Percentiles rank a stretch among this genome's conserved stretches.
phyloP scores from a whole-genome alignment of 2,797 vertebrate genomes.

The Numenius phaeopus region DNA sequence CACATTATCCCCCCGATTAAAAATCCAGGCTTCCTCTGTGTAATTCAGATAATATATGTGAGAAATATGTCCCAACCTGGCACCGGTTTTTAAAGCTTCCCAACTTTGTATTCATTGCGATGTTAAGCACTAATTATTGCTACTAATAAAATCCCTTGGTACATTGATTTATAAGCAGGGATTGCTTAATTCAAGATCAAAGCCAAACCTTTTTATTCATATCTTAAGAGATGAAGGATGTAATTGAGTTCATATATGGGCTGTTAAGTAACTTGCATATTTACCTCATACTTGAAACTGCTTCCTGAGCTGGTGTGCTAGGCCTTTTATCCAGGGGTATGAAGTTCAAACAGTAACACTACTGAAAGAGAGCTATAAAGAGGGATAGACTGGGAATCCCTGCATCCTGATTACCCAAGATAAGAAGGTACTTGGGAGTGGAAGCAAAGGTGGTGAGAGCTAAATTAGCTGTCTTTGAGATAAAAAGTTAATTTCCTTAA shows the following conservation, averaged over 20 bases:
- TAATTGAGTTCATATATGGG: slow-evolving; percentile 68
- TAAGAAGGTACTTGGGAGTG: slow-evolving; percentile 69
- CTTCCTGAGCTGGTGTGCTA: slow-evolving; percentile 56
- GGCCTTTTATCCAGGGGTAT: slow-evolving; percentile 45
- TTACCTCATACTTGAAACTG: slow-evolving; percentile 58
- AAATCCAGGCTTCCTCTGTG: not conserved
- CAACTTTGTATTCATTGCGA: slow-evolving; percentile 20
- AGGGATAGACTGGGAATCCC: slow-evolving; percentile 47
- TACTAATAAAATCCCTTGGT: slow-evolving; percentile 63
- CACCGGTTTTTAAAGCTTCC: slow-evolving; percentile 23
- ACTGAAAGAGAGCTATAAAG: slow-evolving; percentile 60
- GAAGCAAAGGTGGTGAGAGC: slow-evolving; percentile 55
- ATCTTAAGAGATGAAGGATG: slow-evolving; percentile 71
- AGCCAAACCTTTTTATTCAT: slow-evolving; percentile 69
- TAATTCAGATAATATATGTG: slow-evolving; percentile 35
- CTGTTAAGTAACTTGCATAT: slow-evolving; percentile 72
- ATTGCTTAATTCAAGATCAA: slow-evolving; percentile 76
- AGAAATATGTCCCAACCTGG: slow-evolving; percentile 18
- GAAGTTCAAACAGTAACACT: slow-evolving; percentile 68
- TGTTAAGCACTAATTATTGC: slow-evolving; percentile 63
- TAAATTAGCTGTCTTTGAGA: slow-evolving; percentile 61
- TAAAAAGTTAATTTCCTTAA: slow-evolving; percentile 56
- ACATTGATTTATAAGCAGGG: slow-evolving; percentile 64
- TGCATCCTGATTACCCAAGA: slow-evolving; percentile 73
- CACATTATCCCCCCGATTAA: not conserved